A percentile compares a stretch with the other conserved stretches of the same genome.
Evolutionary conservation across 92 coral and sea anemone species (phyloP).

Genomic region (Epizoanthus illoricatus): DNA sequence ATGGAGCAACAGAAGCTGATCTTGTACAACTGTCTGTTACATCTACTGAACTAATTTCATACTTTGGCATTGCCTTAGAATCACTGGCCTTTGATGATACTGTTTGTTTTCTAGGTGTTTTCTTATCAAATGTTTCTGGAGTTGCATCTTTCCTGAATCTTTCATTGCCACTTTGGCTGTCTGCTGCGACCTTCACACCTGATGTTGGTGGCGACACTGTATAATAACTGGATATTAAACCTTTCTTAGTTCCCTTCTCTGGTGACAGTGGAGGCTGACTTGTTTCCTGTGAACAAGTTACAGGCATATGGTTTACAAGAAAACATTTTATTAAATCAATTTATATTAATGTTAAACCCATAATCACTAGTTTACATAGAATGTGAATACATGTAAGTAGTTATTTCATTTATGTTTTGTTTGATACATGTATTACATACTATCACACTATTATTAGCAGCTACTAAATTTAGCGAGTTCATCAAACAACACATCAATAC

Average conservation of each 20-base stretch:
- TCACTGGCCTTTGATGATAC: not conserved
- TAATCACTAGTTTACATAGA: not conserved
- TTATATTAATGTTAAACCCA: not conserved
- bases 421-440: too few species aligned
- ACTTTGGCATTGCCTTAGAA: not conserved
- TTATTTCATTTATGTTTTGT: too few species aligned
- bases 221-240: constrained; percentile 13
- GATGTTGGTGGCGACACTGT: constrained; percentile 3
- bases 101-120: not conserved
- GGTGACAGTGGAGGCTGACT: not conserved
- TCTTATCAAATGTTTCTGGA: not conserved
- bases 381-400: too few species aligned
- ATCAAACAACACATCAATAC: too few species aligned
- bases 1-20: not conserved
- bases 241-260: not conserved
- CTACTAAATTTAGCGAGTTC: too few species aligned
- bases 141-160: not conserved
- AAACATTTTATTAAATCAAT: not conserved
- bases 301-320: too few species aligned
- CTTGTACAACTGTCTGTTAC: not conserved
- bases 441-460: too few species aligned
- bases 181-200: not conserved
- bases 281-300: not conserved
- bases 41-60: not conserved
- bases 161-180: not conserved